phyloP scores from a whole-genome alignment of 2,797 vertebrate species.

The Tympanoctomys barrerae region DNA sequence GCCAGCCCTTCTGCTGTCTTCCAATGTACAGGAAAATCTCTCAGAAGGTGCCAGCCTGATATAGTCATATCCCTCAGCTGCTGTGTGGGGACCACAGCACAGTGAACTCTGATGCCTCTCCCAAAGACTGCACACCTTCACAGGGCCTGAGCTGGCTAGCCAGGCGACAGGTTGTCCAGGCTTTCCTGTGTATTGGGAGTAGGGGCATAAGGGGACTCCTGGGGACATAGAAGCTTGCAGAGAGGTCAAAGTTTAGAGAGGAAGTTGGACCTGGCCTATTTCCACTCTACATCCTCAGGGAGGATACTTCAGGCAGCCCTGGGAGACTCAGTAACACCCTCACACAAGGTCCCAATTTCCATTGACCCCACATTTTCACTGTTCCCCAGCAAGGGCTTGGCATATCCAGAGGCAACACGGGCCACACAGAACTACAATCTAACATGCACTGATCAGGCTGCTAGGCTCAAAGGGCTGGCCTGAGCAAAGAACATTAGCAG shows the following conservation, averaged over 20 bases:
- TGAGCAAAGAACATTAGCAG: background rate
- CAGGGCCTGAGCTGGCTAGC: no score
- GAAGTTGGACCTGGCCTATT: background rate
- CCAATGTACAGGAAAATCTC: fast-evolving
- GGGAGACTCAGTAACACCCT: background rate
- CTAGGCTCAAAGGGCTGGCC: fast-evolving
- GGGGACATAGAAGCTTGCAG: background rate
- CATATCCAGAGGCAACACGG: background rate
- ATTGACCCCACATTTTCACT: background rate
- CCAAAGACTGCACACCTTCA: background rate
- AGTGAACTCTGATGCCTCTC: background rate
- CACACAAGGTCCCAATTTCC: fast-evolving
- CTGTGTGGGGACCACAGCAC: background rate
- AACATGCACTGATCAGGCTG: background rate
- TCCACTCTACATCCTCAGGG: background rate
- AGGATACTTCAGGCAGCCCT: background rate
- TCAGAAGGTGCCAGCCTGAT: background rate
- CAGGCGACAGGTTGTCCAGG: background rate
- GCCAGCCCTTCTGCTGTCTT: background rate
- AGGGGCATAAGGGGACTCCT: fast-evolving
- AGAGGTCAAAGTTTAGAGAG: fast-evolving
- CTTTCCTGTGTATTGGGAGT: background rate
- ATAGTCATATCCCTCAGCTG: background rate
- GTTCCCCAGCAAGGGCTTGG: fast-evolving
- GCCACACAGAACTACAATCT: background rate